Evolutionary conservation across 2,113 vertebrate species (phyloP), one percentile per base, ranked within the genome.

Genomic region (Hyperopisus bebe): DNA sequence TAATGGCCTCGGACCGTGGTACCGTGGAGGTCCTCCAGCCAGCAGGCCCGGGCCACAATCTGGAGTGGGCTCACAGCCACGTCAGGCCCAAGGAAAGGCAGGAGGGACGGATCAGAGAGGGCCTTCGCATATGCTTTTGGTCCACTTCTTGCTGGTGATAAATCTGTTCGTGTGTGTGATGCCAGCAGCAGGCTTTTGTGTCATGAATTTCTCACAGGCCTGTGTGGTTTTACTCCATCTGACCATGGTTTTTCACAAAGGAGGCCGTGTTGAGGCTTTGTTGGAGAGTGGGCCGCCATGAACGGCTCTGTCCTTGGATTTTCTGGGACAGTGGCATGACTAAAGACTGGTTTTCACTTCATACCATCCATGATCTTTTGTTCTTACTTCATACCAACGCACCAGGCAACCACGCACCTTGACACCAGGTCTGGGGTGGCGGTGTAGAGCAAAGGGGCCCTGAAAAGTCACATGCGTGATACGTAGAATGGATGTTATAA

Each of bases 1-100:
- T 94, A 94, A 95, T 95, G 93, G 93, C 91, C 92, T 91, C 90
- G 92, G 92, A 92, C 89, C 90, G 95, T 91, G 87, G 92, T 90
- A 91, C 91, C 91, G 92, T 93, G 92, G 91, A 94, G 93, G 95
- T 93, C 91, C 90, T 91, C 91, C 74, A 89, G 88, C 90, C 91
- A 92, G 92, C 91, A 66, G 85, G 93, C 47, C 21, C 4, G 5
- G 85, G 47, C 44, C 47, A 53, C 39, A 90, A 93, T 91, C 91
- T 92, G 91, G 91, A 87, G 91, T 86, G 90, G 90, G 91, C 87
- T 91, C 84, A 89, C 90, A 92, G 91, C 74, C 91, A 89, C 44
- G 90, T 90, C 89, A 86, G 90, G 90, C 90, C 84, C 92, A 90
- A 91, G 89, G 88, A 89, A 90, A 92, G 90, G 91, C 90, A 86